Base-by-base conservation (phyloP, 1,140 invertebrate genomes). In the Gryllus bimaculatus region DNA sequence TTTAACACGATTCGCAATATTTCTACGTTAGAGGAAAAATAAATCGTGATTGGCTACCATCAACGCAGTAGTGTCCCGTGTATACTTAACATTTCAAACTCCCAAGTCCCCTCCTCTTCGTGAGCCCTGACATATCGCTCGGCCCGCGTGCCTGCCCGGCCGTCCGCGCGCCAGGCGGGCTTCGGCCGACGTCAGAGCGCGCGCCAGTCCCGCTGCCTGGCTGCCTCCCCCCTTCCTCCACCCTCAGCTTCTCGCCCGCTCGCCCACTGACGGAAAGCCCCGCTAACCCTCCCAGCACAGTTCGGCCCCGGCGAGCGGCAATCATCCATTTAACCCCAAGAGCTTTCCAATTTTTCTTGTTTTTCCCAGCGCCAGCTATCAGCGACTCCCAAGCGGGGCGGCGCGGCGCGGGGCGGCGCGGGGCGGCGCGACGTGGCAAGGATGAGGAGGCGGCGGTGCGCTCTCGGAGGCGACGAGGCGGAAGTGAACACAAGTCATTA, bases 291-390 rank as follows among this genome's bases (percentile, higher is more conserved):
- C 54, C 10, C 54, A 18, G 10, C 18, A 13, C 10, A 18, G 54
- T 66, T 66, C 54, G 54, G 10, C 54, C 54, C 54, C 54, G 54
- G 54, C 54, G 54, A 10, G 54, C 54, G 54, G 54, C 54, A 66
- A 66, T 66, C 54, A 66, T 66, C 54, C 54, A 66, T 66, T 66
- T 66, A 66, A 66, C 54, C 54, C 54, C 54, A 66, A 66, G 54
- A 66, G 54, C 54, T 66, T 66, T 66, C 54, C 54, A 66, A 66
- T 66, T 66, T 66, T 66, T 66, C 54, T 66, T 66, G 54, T 66
- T 66, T 66, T 66, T 66, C 54, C 54, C 54, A 66, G 54, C 54
- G 54, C 54, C 18, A 18, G 54, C 54, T 66, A 66, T 66, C 54
- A 66, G 54, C 54, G 54, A 66, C 54, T 66, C 54, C 54, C 54